phyloP scores from a whole-genome alignment of 2,888 invertebrate species.

The Drosophila prostipennis region DNA sequence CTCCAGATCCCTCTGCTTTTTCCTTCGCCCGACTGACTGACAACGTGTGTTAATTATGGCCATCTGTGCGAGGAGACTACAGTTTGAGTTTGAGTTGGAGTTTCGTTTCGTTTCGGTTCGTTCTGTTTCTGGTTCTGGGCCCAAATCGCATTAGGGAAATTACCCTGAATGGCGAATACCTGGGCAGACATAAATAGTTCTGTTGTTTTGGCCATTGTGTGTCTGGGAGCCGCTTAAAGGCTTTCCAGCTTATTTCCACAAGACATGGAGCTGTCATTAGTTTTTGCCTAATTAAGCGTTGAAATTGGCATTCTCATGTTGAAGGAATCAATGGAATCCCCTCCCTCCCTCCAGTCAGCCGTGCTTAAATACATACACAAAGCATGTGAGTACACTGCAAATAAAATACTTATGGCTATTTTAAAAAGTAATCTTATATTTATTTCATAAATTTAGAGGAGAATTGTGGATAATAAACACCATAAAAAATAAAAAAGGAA shows the following conservation, averaged over 20 bases:
- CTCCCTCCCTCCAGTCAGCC: neutral
- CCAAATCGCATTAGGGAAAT: slow-evolving; percentile 75
- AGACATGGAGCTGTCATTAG: slow-evolving; percentile 12
- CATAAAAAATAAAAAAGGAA: too few species aligned
- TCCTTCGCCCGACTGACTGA: slow-evolving; percentile 44
- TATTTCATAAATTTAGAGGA: too few species aligned
- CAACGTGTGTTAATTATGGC: slow-evolving; percentile 79
- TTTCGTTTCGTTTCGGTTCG: slow-evolving; percentile 9
- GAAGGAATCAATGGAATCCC: neutral
- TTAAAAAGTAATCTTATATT: too few species aligned
- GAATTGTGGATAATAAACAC: too few species aligned
- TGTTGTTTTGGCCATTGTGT: slow-evolving; percentile 56
- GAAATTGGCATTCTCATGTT: slow-evolving; percentile 17
- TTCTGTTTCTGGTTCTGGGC: slow-evolving; percentile 19
- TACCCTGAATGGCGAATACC: slow-evolving; percentile 72
- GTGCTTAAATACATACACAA: neutral
- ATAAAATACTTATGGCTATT: too few species aligned
- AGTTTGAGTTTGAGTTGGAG: neutral
- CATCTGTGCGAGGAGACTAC: slow-evolving; percentile 58
- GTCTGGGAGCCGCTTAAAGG: slow-evolving; percentile 69
- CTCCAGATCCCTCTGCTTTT: slow-evolving; percentile 20
- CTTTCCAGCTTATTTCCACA: slow-evolving; percentile 63
- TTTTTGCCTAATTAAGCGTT: slow-evolving; percentile 29
- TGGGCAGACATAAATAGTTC: slow-evolving; percentile 62
- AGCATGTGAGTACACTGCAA: neutral